Evolutionary conservation across 2,888 invertebrate species (phyloP), one percentile per base, ranked within the genome.

Genomic region (Drosophila infuscata): DNA sequence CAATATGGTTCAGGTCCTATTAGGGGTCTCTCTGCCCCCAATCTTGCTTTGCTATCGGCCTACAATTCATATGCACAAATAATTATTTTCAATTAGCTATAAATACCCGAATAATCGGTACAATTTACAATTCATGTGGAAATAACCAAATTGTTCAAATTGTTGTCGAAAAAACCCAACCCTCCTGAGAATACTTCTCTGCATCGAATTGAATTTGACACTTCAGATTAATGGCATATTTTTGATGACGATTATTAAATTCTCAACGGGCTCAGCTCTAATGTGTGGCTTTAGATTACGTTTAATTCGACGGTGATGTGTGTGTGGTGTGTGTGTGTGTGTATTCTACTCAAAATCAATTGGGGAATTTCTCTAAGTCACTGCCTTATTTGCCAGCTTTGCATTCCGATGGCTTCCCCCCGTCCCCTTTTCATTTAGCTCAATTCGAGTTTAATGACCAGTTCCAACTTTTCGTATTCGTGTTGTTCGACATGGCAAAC

Each of bases 371-470:
- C 51, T 60, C 38, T 36, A 52, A 57, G 48, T 48, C 7, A 2
- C 17, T 9, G 12, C 38, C 29, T 25, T n/a, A 38, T 30, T 38
- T 30, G 56, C 12, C 12, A n/a, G 46, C n/a, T 52, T 41, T n/a
- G 69, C 74, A 79, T 67, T 78, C 64, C 35, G 43, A 1, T 36
- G 79, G 77, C 67, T 75, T 79, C 77, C 25, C 17, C 15, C 38
- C 20, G 7, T 29, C n/a, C 29, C 6, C 25, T 25, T 1, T 1
- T 46, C 48, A 41, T 73, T 76, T 57, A 33, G 64, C 49, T 61
- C 54, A 43, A 62, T 62, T 64, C 67, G 80, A 75, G 77, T 78
- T 78, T 78, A 78, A 79, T 78, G 77, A 79, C 77, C 77, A 78
- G 67, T 38, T 48, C 59, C 74, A 74, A 79, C 66, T 77, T 79